Evolutionary conservation across 2,888 invertebrate species (phyloP), one percentile per base, ranked within the genome.

Genomic region (Xestia c-nigrum): DNA sequence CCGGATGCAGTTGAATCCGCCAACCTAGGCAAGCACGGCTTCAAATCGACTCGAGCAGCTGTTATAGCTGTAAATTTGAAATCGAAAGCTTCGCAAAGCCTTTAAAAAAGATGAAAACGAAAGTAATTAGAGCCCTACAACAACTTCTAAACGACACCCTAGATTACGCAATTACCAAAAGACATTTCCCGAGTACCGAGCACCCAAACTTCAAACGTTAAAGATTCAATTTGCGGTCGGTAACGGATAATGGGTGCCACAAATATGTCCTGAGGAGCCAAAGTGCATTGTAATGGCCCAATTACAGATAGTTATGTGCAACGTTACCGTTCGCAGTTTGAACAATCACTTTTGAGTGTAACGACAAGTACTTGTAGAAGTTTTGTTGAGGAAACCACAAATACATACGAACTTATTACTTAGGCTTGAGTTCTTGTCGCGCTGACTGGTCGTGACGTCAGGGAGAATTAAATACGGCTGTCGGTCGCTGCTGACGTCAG

Each of bases 201-300:
- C 75, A 84, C 78, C 88, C 85, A 88, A 90, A 91, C 90, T 91
- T 89, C 83, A 88, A 91, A 89, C 89, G 87, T 91, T 91, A 91
- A 91, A 88, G 91, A 91, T 92, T 92, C 91, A 92, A 92, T 92
- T 91, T 91, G 92, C 74, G 92, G 90, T 88, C 84, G 87, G 88
- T 78, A 87, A 88, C 88, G 87, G 89, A 89, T 91, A 90, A 90
- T 89, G 89, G 88, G 74, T 80, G 87, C 92, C 92, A 89, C 91
- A 90, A 91, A 91, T 90, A 91, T 87, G 86, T 81, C 86, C 86
- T 87, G 67, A 88, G 66, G 85, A 89, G 87, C 88, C 88, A 90
- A 89, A 90, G 89, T 89, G 90, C 90, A 90, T 89, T 87, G 86
- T 88, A 88, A 86, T 88, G 84, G 73, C 74, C 68, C 88, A 87